Evolutionary conservation across 2,888 invertebrate species (phyloP), one percentile per base, ranked within the genome.

Genomic region (Lasioglossum zephyrum): DNA sequence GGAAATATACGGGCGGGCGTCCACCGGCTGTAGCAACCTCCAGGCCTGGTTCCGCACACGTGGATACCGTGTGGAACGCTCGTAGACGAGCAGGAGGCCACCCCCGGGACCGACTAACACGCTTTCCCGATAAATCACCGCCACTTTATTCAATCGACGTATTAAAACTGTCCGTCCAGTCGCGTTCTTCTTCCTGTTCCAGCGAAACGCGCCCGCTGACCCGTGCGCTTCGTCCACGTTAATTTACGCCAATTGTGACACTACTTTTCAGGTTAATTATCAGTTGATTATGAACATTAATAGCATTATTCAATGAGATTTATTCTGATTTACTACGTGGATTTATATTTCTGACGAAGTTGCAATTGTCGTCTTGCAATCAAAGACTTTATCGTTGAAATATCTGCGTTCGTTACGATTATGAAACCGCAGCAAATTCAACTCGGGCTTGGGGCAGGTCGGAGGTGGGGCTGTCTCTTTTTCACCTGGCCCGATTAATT

Each of bases 1-100:
- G 85, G 82, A 82, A 90, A 90, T 86, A 85, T 79, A 89, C 77
- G 81, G 49, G 60, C 78, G 47, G 60, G 47, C 60, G 75, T 87
- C 63, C 83, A 77, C 36, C 72, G 79, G 70, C 79, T 75, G 75
- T 70, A 44, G 60, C 78, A 73, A 47, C 39, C 70, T n/a, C 69
- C 31, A 31, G 60, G 69, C 76, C 77, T 76, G 57, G 39, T 80
- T 47, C 70, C 44, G 44, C 73, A 31, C 77, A 31, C 77, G 47
- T 66, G 73, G 72, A 31, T 74, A 11, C 63, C 63, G 36, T 73
- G 60, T 72, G 75, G 44, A 79, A 66, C 41, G 41, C n/a, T 70
- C 74, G 81, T 76, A 77, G 79, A 85, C 69, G 36, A 66, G 66
- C 1, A 18, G 39, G 22, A 66, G 75, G 74, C 77, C 66, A 22